A percentile compares a stretch with the other conserved stretches of the same genome.
These are phyloP conservation scores for Macropodus opercularis DNA, from an alignment of 2,797 vertebrate genomes.

Conservation along the genomic window DNA sequence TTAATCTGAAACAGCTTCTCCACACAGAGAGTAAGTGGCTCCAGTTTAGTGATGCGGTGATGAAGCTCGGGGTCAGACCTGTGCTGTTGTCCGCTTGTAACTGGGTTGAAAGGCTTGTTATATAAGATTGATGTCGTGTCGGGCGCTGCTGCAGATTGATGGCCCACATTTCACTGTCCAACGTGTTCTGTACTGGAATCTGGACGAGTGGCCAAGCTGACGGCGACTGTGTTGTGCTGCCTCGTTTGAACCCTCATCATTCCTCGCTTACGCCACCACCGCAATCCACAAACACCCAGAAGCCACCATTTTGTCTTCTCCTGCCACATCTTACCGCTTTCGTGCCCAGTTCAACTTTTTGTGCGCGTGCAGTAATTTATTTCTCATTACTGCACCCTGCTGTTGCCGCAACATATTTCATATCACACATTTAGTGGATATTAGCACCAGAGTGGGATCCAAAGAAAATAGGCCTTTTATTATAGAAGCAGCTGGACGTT, in stretches of 20 bases:
- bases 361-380: conserved; percentile 61
- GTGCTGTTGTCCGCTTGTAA: conserved; percentile 5
- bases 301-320: conserved; percentile 42
- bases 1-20: conserved; percentile 20
- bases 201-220: conserved; percentile 7
- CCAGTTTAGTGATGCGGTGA: conserved; percentile 8
- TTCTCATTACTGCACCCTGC: conserved; percentile 76
- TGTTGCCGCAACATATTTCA: conserved; percentile 82
- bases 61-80: conserved; percentile 23
- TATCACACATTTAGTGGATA: conserved; percentile 84
- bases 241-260: conserved; percentile 25
- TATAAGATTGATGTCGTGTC: conserved; percentile 47
- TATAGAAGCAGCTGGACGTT: conserved; percentile 89
- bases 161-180: conserved; percentile 20
- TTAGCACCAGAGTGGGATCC: conserved; percentile 82
- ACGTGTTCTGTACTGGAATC: conserved; percentile 31
- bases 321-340: conserved; percentile 6
- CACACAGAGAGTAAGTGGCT: conserved; percentile 11
- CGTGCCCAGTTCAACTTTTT: conserved; percentile 1
- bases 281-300: conserved; percentile 11
- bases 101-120: conserved; percentile 33
- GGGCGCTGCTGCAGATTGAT: conserved; percentile 26
- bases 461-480: conserved; percentile 88
- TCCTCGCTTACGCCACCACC: conserved; percentile 9
- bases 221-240: conserved; percentile 11